These are phyloP conservation scores for Sycobia sp. DNA, from an alignment of 1,140 invertebrate genomes.

Conservation along the genomic window DNA sequence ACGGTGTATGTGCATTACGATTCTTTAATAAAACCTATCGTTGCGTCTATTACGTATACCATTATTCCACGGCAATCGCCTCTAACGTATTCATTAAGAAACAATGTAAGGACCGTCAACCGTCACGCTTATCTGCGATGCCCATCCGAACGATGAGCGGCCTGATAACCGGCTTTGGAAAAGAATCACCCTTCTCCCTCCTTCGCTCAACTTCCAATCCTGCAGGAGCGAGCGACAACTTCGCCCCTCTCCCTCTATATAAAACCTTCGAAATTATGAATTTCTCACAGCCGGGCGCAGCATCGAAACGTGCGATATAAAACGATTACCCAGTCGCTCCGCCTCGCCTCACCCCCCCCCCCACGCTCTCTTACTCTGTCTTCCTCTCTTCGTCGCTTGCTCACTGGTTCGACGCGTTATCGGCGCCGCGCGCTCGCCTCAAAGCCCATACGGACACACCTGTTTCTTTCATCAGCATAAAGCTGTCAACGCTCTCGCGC, in stretches of 20 bases:
- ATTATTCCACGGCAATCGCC: too few species aligned
- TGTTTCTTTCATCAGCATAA: slow-evolving; percentile 36
- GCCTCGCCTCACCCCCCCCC: too few species aligned
- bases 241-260: too few species aligned
- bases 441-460: slow-evolving; percentile 21
- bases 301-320: slow-evolving; percentile 1
- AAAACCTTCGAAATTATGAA: slow-evolving; percentile 29
- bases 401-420: slow-evolving; percentile 3
- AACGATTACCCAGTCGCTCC: slow-evolving; percentile 10
- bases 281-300: not conserved
- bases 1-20: too few species aligned
- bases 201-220: too few species aligned
- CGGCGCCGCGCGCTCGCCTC: not conserved
- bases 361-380: too few species aligned
- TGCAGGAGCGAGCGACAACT: too few species aligned
- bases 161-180: slow-evolving; percentile 8
- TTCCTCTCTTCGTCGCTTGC: too few species aligned
- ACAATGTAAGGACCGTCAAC: slow-evolving; percentile 20
- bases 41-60: too few species aligned
- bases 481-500: slow-evolving; percentile 27
- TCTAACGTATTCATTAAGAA: slow-evolving; percentile 28
- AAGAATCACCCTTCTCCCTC: not conserved
- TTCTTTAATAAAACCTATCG: too few species aligned
- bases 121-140: not conserved
- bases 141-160: slow-evolving; percentile 6